Evolutionary conservation across 2,797 vertebrate species (phyloP).

Genomic region (Anomalospiza imberbis): DNA sequence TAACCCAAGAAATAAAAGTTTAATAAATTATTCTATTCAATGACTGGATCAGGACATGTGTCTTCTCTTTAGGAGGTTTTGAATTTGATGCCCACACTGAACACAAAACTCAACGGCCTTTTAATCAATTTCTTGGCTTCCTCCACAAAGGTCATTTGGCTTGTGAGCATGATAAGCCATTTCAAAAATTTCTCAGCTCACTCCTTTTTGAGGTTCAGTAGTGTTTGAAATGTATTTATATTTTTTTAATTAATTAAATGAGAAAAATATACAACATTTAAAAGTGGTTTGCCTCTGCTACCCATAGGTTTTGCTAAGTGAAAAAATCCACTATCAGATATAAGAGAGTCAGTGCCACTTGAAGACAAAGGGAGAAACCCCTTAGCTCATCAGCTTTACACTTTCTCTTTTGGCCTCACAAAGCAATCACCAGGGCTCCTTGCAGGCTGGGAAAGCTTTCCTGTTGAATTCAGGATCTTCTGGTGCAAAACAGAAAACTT

Average conservation of each 20-base stretch:
- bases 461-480: not conserved
- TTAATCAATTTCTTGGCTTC: not conserved
- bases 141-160: not conserved
- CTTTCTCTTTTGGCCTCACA: not conserved
- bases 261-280: not conserved
- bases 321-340: not conserved
- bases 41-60: not conserved
- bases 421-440: not conserved
- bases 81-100: not conserved
- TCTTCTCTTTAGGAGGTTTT: not conserved
- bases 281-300: not conserved
- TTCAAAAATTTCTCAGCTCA: not conserved
- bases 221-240: not conserved
- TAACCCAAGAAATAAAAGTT: not conserved
- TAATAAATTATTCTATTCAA: not conserved
- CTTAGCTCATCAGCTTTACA: not conserved
- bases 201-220: not conserved
- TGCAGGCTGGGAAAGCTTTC: not conserved
- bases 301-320: not conserved
- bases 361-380: not conserved
- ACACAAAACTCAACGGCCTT: not conserved
- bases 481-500: not conserved
- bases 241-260: not conserved
- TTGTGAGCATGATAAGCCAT: not conserved
- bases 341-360: not conserved